Conservation (phyloP, 2,888 invertebrate species). For the Mesorhabditis spiculigera region DNA sequence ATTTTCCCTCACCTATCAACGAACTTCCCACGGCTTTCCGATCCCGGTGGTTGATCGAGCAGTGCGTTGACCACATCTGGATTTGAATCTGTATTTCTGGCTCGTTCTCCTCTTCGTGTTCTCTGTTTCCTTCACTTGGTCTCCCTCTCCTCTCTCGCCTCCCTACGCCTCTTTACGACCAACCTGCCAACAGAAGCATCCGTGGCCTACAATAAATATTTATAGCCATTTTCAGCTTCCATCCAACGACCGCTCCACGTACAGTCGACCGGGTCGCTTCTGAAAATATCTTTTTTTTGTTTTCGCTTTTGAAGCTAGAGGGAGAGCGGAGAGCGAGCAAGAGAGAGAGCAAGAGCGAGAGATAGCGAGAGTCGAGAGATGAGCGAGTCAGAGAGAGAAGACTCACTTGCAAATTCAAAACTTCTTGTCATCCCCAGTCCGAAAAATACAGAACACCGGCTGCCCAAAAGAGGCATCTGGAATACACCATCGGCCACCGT, state of each 20-base stretch:
- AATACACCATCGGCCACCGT: slow-evolving; percentile 20
- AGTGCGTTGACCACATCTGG: slow-evolving; percentile 32
- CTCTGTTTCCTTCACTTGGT: too few species aligned
- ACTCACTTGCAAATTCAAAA: slow-evolving; percentile 39
- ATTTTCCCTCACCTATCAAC: slow-evolving; percentile 20
- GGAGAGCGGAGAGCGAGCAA: too few species aligned
- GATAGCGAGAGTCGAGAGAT: not conserved
- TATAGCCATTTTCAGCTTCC: slow-evolving; percentile 33
- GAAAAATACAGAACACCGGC: slow-evolving; percentile 30
- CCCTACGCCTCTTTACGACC: not conserved
- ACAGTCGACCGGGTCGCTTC: slow-evolving; percentile 33
- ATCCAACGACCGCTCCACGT: slow-evolving; percentile 38
- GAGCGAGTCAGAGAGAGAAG: not conserved
- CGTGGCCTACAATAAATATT: slow-evolving; percentile 33
- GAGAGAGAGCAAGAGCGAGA: too few species aligned
- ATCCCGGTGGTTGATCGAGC: slow-evolving; percentile 31
- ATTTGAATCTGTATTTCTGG: not conserved
- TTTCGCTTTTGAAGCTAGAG: too few species aligned
- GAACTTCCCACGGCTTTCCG: slow-evolving; percentile 32
- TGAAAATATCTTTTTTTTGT: slow-evolving; percentile 11
- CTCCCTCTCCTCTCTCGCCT: too few species aligned
- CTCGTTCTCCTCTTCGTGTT: too few species aligned
- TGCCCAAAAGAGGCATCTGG: slow-evolving; percentile 37
- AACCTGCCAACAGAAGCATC: slow-evolving; percentile 23
- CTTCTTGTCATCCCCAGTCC: slow-evolving; percentile 31